phyloP scores from a whole-genome alignment of 2,888 invertebrate species.

The Microctonus hyperodae region DNA sequence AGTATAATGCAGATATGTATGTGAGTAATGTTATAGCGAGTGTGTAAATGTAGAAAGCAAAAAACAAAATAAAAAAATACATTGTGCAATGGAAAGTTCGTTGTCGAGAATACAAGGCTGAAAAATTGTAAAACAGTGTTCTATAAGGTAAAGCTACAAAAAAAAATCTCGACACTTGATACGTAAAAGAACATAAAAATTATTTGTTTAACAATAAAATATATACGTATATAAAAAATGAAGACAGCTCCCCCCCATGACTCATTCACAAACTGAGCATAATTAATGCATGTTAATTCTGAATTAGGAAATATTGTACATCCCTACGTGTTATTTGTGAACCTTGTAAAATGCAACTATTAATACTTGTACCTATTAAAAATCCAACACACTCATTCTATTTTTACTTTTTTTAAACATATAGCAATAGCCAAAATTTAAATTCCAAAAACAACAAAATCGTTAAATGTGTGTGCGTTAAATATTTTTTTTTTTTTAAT shows the following conservation, averaged over 20 bases:
- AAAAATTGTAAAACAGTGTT: background rate
- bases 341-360: background rate
- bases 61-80: background rate
- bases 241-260: background rate
- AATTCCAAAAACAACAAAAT: too few relatives aligned
- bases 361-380: background rate
- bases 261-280: background rate
- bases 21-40: background rate
- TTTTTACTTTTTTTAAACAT: too few relatives aligned
- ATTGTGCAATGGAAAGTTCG: conserved; percentile 20
- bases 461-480: too few relatives aligned
- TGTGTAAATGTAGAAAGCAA: background rate
- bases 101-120: conserved; percentile 14
- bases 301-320: background rate
- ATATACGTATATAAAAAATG: background rate
- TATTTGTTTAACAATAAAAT: background rate
- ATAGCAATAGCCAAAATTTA: too few relatives aligned
- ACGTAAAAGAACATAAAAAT: background rate
- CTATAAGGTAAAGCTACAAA: background rate
- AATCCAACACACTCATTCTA: background rate
- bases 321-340: background rate
- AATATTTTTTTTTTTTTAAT: too few relatives aligned
- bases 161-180: background rate
- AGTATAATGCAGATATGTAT: background rate
- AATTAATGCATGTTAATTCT: background rate